These are phyloP conservation scores for Huso huso DNA, from an alignment of 2,797 vertebrate genomes.

Conservation along the genomic window DNA sequence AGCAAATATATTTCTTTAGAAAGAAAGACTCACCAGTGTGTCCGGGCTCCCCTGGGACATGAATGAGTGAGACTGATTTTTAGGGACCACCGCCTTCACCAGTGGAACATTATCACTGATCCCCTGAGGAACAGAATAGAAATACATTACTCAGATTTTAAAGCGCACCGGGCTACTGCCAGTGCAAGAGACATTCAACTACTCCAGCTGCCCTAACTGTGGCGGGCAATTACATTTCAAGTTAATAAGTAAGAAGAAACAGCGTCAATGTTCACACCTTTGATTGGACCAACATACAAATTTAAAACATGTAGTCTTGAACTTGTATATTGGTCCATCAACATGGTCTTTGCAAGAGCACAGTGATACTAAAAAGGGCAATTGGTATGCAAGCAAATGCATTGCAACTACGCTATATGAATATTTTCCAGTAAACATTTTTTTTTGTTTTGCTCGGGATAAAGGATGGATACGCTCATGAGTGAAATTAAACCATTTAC, in stretches of 20 bases:
- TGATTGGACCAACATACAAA: too few relatives aligned
- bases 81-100: constrained; percentile 81
- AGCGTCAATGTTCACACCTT: too few relatives aligned
- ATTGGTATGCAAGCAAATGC: not conserved
- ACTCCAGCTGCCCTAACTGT: not conserved
- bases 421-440: too few relatives aligned
- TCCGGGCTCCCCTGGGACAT: constrained; percentile 94
- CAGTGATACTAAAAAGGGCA: not conserved
- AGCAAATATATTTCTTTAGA: not conserved
- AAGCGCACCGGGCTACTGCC: not conserved
- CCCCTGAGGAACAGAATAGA: constrained; percentile 56
- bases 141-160: not conserved
- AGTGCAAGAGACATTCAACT: not conserved
- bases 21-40: constrained; percentile 66
- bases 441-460: too few relatives aligned
- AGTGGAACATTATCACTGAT: constrained; percentile 85
- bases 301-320: too few relatives aligned
- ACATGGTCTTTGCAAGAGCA: not conserved
- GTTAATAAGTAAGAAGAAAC: too few relatives aligned
- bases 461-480: not conserved
- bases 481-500: not conserved
- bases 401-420: not conserved
- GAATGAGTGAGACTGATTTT: constrained; percentile 89
- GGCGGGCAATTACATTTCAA: too few relatives aligned
- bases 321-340: too few relatives aligned